phyloP scores from a whole-genome alignment of 1,140 invertebrate genomes.

The Drosophila baimaii region DNA sequence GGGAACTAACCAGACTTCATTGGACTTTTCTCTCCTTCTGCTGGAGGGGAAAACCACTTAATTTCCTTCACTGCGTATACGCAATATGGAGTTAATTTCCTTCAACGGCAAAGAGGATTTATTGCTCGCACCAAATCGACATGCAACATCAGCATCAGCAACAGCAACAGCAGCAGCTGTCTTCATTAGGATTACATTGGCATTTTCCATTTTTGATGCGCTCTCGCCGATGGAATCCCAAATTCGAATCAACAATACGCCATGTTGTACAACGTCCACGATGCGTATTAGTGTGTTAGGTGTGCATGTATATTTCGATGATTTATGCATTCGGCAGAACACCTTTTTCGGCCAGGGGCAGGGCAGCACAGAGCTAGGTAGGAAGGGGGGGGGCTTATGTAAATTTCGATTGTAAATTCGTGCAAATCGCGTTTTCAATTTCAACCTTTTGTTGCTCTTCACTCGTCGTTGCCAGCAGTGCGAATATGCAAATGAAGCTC shows the following conservation, averaged over 20 bases:
- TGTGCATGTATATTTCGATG: conserved; percentile 38
- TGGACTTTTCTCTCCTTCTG: background rate
- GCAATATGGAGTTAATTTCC: conserved; percentile 63
- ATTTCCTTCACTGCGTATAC: conserved; percentile 56
- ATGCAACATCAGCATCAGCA: conserved; percentile 1
- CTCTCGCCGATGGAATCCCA: conserved; percentile 22
- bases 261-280: conserved; percentile 24
- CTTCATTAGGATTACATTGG: conserved; percentile 50
- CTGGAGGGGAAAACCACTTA: conserved; percentile 36
- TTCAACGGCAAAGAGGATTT: conserved; percentile 61
- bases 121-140: conserved; percentile 20
- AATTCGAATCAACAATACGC: conserved; percentile 41
- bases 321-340: conserved; percentile 70
- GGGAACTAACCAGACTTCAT: background rate
- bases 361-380: background rate
- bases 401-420: conserved; percentile 58
- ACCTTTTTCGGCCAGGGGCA: conserved; percentile 34
- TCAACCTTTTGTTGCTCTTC: conserved; percentile 47
- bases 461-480: conserved; percentile 16
- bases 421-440: conserved; percentile 69
- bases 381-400: conserved; percentile 18
- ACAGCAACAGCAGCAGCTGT: conserved; percentile 26
- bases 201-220: conserved; percentile 58
- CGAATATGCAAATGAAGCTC: conserved; percentile 64
- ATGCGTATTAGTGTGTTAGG: conserved; percentile 11